Evolutionary conservation across 2,113 vertebrate genomes (phyloP).

Genomic region (Ciconia boyciana): DNA sequence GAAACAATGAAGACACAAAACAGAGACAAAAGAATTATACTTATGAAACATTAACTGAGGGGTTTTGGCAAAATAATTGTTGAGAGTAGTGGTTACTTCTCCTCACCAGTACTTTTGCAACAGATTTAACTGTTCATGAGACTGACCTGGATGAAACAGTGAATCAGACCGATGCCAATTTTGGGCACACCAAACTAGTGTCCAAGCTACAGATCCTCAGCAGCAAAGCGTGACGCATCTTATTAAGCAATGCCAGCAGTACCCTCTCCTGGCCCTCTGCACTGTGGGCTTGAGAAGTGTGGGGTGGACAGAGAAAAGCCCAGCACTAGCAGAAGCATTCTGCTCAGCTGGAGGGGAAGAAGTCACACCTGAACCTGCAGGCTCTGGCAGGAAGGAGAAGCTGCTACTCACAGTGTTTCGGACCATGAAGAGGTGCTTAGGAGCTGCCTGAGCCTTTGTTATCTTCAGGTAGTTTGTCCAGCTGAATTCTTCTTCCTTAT

Average conservation of each 20-base stretch:
- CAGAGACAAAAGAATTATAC: background rate
- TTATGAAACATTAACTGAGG: background rate
- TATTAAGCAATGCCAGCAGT: background rate
- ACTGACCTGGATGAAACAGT: background rate
- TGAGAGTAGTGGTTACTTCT: background rate
- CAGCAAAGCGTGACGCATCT: background rate
- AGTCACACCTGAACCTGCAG: background rate
- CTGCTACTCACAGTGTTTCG: constrained; percentile 81
- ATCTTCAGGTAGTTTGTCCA: constrained; percentile 93
- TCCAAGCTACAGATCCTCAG: background rate
- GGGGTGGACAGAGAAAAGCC: background rate
- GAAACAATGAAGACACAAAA: background rate
- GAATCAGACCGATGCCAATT: background rate
- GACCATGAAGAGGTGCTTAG: constrained; percentile 88
- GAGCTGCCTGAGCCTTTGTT: constrained; percentile 92
- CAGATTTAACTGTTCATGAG: background rate
- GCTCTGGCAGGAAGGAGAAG: background rate
- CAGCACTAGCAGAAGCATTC: background rate
- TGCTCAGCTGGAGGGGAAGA: background rate
- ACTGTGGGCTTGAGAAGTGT: background rate
- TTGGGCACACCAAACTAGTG: background rate
- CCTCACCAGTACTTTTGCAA: background rate
- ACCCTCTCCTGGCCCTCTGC: background rate
- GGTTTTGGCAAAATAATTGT: background rate
- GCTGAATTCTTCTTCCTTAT: constrained; percentile 96